phyloP scores from a whole-genome alignment of 2,797 vertebrate species.

The Ispidina picta region DNA sequence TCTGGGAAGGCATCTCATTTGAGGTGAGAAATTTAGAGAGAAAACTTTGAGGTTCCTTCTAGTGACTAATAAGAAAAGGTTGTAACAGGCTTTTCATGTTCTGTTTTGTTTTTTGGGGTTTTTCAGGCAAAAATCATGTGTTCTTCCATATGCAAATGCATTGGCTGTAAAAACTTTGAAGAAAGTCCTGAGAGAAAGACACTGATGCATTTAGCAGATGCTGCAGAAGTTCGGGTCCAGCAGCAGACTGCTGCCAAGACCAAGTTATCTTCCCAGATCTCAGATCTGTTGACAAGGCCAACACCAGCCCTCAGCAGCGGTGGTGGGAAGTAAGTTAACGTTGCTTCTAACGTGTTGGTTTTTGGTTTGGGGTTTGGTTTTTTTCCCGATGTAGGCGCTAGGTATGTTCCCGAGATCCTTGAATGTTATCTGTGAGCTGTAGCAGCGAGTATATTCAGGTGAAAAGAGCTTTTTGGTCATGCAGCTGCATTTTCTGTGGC shows the following conservation, averaged over 20 bases:
- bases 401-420: background rate
- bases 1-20: background rate
- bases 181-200: constrained; percentile 98
- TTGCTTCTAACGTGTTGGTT: background rate
- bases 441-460: background rate
- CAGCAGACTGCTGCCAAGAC: constrained; percentile 98
- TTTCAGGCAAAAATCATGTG: constrained; percentile 98
- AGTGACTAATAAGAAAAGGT: background rate
- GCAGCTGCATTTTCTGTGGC: background rate
- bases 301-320: constrained; percentile 88
- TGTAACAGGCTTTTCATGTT: background rate
- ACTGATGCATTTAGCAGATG: constrained; percentile 96
- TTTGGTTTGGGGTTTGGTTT: background rate
- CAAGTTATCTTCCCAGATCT: constrained; percentile 97
- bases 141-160: constrained; percentile 97
- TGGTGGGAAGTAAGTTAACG: constrained; percentile 88
- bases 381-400: background rate
- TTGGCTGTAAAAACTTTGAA: constrained; percentile 99
- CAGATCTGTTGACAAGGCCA: constrained; percentile 93
- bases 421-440: background rate
- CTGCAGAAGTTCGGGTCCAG: constrained; percentile 95
- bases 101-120: constrained; percentile 4
- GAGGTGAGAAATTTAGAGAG: background rate
- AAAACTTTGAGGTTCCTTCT: background rate
- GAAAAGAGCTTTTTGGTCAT: background rate